Base-by-base conservation (phyloP, 1,140 invertebrate species). In the Procambarus clarkii region DNA sequence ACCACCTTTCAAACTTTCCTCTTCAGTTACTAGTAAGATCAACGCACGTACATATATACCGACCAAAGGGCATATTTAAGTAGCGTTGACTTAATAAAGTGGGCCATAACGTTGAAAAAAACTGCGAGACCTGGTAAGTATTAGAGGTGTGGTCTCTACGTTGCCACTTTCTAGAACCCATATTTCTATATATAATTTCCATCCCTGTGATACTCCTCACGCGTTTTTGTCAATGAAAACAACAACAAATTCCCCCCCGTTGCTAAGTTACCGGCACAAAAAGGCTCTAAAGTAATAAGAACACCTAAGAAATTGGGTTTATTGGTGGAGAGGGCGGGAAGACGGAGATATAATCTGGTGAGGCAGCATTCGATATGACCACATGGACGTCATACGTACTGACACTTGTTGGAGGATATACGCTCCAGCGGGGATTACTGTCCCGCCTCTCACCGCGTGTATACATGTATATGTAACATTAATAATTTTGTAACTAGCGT, bases 131-230 rank as follows among this genome's bases (percentile, higher is more conserved):
- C 45, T 91, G 88, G 88, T 91, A 91, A 91, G 44, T 80, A 78
- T 91, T 91, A 84, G 74, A 91, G 88, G 88, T 91, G 88, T 91
- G 88, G 88, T 86, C 88, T 85, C 44, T 64, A 79, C 48, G 77
- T 91, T 91, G 88, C 88, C 88, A 86, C 69, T 85, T 86, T 85
- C 83, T 69, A 21, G 64, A 91, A 74, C n/a, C 24, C n/a, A 74
- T 34, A 34, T 24, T 71, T 34, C 4, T 24, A 21, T 24, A 82
- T 82, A 54, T 54, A 48, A 48, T 58, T 48, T 48, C 9, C 2
- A 13, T 2, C 7, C 5, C 4, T 79, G 18, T 79, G 77, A 77
- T 54, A n/a, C 24, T 45, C 15, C 7, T 74, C 4, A 9, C 15
- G n/a, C 24, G 34, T 9, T n/a, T n/a, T 74, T 24, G 21, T 24